These are phyloP conservation scores for Formica selysi DNA, from an alignment of 1,140 invertebrate genomes.

Conservation along the genomic window DNA sequence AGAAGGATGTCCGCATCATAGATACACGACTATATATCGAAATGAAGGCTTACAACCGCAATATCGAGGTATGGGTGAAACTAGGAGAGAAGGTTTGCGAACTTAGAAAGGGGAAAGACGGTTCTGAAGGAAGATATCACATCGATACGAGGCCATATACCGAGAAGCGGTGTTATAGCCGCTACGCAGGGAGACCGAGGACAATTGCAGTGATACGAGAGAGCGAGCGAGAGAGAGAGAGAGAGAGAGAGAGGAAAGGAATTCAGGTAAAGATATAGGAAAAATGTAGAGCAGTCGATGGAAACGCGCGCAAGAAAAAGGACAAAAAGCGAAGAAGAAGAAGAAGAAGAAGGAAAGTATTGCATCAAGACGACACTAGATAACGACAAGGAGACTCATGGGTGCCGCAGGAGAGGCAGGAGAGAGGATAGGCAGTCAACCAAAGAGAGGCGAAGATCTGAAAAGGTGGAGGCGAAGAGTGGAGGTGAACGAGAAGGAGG, in stretches of 20 bases:
- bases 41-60: neutral
- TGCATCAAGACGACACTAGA: slow-evolving; percentile 56
- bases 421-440: slow-evolving; percentile 40
- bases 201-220: slow-evolving; percentile 67
- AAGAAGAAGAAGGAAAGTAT: slow-evolving; percentile 35
- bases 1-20: slow-evolving; percentile 12
- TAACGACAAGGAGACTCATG: slow-evolving; percentile 52
- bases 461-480: slow-evolving; percentile 55
- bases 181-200: slow-evolving; percentile 58
- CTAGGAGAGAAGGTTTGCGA: slow-evolving; percentile 5
- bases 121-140: slow-evolving; percentile 35
- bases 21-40: slow-evolving; percentile 17
- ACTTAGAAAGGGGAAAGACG: neutral
- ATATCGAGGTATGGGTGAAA: slow-evolving; percentile 4
- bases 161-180: slow-evolving; percentile 46
- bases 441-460: slow-evolving; percentile 48
- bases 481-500: slow-evolving; percentile 15
- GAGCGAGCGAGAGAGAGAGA: slow-evolving; percentile 4
- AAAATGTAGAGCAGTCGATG: slow-evolving; percentile 18
- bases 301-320: slow-evolving; percentile 24
- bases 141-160: slow-evolving; percentile 53
- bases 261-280: slow-evolving; percentile 34
- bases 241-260: slow-evolving; percentile 37
- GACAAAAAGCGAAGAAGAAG: slow-evolving; percentile 36
- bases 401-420: slow-evolving; percentile 28